Percentiles rank a stretch among this genome's conserved stretches.
Evolutionary conservation across 1,140 invertebrate species (phyloP).

Genomic region (Rhysida immarginata): DNA sequence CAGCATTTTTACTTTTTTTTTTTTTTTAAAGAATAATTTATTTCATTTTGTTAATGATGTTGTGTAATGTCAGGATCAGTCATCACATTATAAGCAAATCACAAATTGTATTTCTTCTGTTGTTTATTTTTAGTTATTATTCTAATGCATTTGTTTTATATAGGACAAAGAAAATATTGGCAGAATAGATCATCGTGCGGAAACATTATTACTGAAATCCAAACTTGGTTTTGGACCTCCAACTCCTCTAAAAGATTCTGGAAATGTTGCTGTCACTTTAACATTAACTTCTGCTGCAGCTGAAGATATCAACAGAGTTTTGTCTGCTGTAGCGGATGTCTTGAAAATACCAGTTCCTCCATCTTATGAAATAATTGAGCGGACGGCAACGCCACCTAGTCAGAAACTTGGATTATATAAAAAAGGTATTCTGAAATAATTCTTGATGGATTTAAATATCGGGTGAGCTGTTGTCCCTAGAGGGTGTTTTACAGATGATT

Average conservation of each 20-base stretch:
- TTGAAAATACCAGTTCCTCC: constrained; percentile 72
- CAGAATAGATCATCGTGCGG: constrained; percentile 15
- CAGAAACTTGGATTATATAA: constrained; percentile 64
- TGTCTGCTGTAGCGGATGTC: constrained; percentile 77
- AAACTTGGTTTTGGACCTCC: constrained; percentile 32
- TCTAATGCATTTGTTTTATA: constrained; percentile 4
- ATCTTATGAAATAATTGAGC: constrained; percentile 67
- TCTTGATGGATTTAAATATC: too few relatives aligned
- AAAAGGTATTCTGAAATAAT: too few relatives aligned
- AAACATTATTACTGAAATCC: constrained; percentile 16
- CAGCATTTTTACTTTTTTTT: too few relatives aligned
- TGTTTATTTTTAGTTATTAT: too few relatives aligned
- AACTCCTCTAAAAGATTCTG: constrained; percentile 48
- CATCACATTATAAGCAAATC: too few relatives aligned
- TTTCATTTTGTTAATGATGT: too few relatives aligned
- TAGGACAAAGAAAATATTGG: constrained; percentile 34
- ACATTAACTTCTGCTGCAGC: constrained; percentile 75
- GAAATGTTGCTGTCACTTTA: constrained; percentile 81
- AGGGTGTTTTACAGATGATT: too few relatives aligned
- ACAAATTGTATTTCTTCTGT: too few relatives aligned
- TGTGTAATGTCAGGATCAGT: too few relatives aligned
- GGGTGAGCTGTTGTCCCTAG: too few relatives aligned
- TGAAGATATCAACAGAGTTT: constrained; percentile 78
- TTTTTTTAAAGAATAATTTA: too few relatives aligned
- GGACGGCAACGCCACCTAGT: constrained; percentile 56